Conservation (phyloP, 2,797 vertebrate genomes). For the Hydrophis major region DNA sequence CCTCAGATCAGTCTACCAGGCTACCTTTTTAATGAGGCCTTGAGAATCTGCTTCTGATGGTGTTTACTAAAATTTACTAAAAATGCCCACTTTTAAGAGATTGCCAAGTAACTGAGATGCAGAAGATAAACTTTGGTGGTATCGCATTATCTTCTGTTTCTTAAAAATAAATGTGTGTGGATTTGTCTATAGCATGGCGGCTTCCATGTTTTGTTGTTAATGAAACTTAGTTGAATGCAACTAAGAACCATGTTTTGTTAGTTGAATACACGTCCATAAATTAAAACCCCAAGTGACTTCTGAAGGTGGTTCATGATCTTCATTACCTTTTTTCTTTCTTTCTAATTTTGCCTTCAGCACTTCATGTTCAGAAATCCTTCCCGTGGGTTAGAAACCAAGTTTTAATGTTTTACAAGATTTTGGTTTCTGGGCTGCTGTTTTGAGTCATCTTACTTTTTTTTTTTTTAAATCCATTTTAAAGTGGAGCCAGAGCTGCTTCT, state of each 20-base stretch:
- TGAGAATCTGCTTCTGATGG: background rate
- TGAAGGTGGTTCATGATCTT: background rate
- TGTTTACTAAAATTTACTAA: background rate
- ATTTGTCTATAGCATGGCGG: background rate
- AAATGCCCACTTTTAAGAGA: background rate
- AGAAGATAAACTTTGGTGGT: background rate
- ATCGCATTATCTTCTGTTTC: background rate
- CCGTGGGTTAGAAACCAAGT: background rate
- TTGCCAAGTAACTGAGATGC: background rate
- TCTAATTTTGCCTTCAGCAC: background rate
- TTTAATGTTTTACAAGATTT: background rate
- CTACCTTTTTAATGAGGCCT: background rate
- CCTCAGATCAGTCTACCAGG: background rate
- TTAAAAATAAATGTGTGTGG: background rate
- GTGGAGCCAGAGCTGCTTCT: background rate
- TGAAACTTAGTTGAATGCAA: constrained; percentile 19
- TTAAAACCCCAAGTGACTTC: background rate
- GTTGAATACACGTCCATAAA: background rate
- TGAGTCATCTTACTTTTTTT: background rate
- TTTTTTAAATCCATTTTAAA: constrained; percentile 5
- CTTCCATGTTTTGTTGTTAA: background rate
- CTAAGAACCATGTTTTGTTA: background rate
- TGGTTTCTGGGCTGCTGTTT: background rate
- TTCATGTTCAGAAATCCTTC: background rate
- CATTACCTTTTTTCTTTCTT: background rate